Evolutionary conservation across 2,113 vertebrate species (phyloP), one percentile per base, ranked within the genome.

Genomic region (Tapirus terrestris): DNA sequence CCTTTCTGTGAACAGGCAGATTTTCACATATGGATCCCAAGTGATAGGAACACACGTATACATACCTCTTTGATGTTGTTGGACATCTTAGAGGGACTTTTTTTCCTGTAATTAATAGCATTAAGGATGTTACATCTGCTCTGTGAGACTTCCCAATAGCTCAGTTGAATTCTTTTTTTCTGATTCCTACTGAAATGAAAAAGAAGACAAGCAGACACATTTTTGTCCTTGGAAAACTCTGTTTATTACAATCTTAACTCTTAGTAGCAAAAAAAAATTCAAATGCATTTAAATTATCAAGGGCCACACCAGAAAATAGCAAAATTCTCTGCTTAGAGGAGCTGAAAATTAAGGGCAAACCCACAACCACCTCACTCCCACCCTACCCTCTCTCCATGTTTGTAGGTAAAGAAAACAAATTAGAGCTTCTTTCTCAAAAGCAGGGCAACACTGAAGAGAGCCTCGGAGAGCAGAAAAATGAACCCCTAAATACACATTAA

Each of bases 211-310:
- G 58, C n/a, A 60, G 48, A 95, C 7, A 90, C 25, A 80, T 56
- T 81, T 93, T 92, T 70, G 45, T 93, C 60, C n/a, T 95, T 88
- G 56, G 39, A 97, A 89, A 97, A 82, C 10, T 91, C 56, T 56
- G n/a, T 83, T 63, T 45, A 23, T 76, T 89, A 85, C 11, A 43
- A 51, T 65, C n/a, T 76, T 82, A 90, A 92, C 43, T 87, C 43
- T 63, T 76, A 81, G 33, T 25, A 86, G 18, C 21, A 83, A 65
- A 89, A 92, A 89, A 20, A 82, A 65, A 68, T 73, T 72, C 7
- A 80, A 61, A 88, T 65, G 33, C 29, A 77, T n/a, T 85, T 65
- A 87, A 88, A 48, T 85, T n/a, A 76, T 58, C 31, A n/a, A 72
- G n/a, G 43, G 8, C 16, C 65, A 65, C 60, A 43, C 6, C 25